Evolutionary conservation across 2,888 invertebrate species (phyloP), one percentile per base, ranked within the genome.

Genomic region (Melipona bicolor): DNA sequence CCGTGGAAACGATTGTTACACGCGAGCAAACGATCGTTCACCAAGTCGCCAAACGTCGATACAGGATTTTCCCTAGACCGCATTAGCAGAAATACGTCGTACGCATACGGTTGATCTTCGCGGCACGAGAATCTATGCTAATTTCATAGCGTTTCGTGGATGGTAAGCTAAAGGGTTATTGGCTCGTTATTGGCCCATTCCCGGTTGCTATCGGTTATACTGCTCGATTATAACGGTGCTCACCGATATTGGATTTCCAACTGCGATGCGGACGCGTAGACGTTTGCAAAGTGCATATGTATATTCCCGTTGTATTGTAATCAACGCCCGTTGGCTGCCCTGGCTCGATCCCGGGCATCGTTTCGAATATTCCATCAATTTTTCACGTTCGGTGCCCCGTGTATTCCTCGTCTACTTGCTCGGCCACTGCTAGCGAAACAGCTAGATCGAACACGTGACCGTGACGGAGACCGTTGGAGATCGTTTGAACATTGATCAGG

Each of bases 111-210:
- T 77, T 83, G 86, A 88, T 89, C 87, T 87, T 88, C 80, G 49
- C 71, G 36, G 54, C 79, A 77, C 68, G 84, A 79, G 84, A 89
- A 87, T 89, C 86, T 89, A 89, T 89, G 88, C 87, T 89, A 89
- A 89, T 89, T 87, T 86, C 89, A 81, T 86, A 83, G 89, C 82
- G 76, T 76, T 88, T 84, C 79, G 84, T 81, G 87, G 82, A 83
- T 87, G 65, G 81, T 83, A 87, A 87, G 89, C 87, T 86, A 65
- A 67, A 85, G 81, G 89, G 88, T 85, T 87, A 89, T 89, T 85
- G 84, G 83, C 89, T 88, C 83, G 88, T 89, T 89, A 89, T 89
- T 89, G 88, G 87, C 65, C 81, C 75, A 86, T 87, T 78, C 81
- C 64, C 71, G 68, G 43, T 76, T 79, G 79, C 76, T 82, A 87